Conservation (phyloP, 2,113 vertebrate species). For the Saccopteryx bilineata region DNA sequence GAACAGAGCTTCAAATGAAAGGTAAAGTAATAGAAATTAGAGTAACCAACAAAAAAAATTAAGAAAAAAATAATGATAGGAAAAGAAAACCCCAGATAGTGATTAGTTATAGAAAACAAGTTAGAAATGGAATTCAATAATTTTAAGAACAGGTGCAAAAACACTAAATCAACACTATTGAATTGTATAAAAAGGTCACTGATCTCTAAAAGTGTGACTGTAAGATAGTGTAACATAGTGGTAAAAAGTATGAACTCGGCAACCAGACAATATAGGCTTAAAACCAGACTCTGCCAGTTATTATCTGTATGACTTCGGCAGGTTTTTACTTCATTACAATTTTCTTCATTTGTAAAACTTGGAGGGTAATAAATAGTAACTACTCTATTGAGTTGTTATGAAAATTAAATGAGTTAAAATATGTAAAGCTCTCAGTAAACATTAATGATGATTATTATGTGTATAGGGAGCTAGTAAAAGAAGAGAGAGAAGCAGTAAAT, state of each 20-base stretch:
- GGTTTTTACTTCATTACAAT: not conserved
- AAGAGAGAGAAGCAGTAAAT: not conserved
- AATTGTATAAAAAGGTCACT: not conserved
- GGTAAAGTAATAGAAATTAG: not conserved
- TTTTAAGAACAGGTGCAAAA: slow-evolving; percentile 4
- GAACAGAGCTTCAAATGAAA: not conserved
- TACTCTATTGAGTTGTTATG: not conserved
- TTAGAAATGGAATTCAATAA: slow-evolving; percentile 38
- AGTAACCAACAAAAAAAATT: not conserved
- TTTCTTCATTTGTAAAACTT: slow-evolving; percentile 39
- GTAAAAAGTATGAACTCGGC: not conserved
- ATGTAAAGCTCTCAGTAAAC: not conserved
- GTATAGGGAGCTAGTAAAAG: not conserved
- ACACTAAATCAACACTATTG: not conserved
- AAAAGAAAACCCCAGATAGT: not conserved
- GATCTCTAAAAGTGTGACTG: not conserved
- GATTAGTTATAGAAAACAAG: not conserved
- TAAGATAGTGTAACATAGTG: not conserved
- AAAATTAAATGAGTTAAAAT: slow-evolving; percentile 17
- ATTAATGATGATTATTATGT: not conserved
- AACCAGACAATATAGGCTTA: not conserved
- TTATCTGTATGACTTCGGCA: not conserved
- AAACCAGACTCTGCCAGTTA: not conserved
- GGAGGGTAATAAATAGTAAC: not conserved
- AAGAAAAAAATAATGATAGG: slow-evolving; percentile 14